A percentile compares a stretch with the other conserved stretches of the same genome.
phyloP scores from a whole-genome alignment of 2,113 vertebrate genomes.

The Hiodon tergisus region DNA sequence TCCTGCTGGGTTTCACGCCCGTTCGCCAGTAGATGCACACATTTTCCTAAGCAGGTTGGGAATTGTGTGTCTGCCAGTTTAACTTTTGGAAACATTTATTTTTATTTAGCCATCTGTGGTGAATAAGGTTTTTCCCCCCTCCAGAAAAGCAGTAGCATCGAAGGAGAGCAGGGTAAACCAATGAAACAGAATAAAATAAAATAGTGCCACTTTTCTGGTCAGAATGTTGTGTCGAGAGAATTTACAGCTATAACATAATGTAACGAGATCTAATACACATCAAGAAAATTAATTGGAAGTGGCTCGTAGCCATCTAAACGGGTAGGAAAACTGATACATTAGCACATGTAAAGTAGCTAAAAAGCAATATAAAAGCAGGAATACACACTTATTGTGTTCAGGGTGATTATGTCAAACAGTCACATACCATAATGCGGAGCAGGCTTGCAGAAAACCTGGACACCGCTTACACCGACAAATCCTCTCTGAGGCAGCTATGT shows the following conservation, averaged over 20 bases:
- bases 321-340: constrained; percentile 8
- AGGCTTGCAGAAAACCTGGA: no score
- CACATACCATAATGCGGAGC: no score
- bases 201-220: no score
- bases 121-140: constrained; percentile 20
- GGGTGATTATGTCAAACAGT: no score
- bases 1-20: constrained; percentile 36
- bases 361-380: no score
- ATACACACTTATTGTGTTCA: no score
- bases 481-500: constrained; percentile 15
- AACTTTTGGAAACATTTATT: constrained; percentile 33
- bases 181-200: no score
- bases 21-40: constrained; percentile 24
- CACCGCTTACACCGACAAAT: no score
- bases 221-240: constrained; percentile 22
- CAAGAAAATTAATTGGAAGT: constrained; percentile 38
- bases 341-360: no score
- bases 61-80: constrained; percentile 37
- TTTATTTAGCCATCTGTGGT: constrained; percentile 17
- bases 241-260: constrained; percentile 47
- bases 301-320: constrained; percentile 16
- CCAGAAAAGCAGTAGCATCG: constrained; percentile 24
- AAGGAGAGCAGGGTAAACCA: constrained; percentile 19
- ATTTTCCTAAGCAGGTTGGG: constrained; percentile 33
- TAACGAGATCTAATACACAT: constrained; percentile 43